A percentile compares a stretch with the other conserved stretches of the same genome.
Conservation (phyloP, 2,113 vertebrate genomes). For the Antechinus stuartii region DNA sequence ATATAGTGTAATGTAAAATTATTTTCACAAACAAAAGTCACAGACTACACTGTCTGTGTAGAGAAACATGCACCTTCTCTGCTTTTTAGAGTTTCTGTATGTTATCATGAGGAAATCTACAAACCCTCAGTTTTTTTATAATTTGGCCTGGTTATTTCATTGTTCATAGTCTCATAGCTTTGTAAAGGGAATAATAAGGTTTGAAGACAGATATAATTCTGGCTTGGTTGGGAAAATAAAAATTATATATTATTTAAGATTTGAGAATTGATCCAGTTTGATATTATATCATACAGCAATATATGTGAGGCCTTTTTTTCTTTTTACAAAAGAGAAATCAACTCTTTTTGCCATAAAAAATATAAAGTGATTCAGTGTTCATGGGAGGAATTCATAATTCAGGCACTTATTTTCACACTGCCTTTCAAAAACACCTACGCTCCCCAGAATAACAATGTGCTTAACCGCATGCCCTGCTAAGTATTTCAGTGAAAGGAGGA, state of each 20-base stretch:
- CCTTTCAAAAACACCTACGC: conserved; percentile 83
- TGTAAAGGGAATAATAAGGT: not conserved
- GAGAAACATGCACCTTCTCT: not conserved
- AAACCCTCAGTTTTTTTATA: conserved; percentile 32
- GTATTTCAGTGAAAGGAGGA: conserved; percentile 73
- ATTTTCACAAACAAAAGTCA: not conserved
- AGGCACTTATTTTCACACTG: conserved; percentile 80
- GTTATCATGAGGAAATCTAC: not conserved
- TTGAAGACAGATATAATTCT: not conserved
- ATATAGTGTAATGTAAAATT: not conserved
- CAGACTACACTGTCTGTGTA: not conserved
- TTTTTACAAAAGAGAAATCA: conserved; percentile 47
- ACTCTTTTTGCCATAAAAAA: conserved; percentile 70
- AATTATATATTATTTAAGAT: conserved; percentile 28
- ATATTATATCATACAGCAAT: not conserved
- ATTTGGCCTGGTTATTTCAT: not conserved
- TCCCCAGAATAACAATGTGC: conserved; percentile 73
- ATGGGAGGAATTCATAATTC: conserved; percentile 84
- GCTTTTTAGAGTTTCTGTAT: not conserved
- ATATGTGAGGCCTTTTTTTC: conserved; percentile 45
- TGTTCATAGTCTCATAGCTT: not conserved
- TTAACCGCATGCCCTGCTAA: conserved; percentile 62
- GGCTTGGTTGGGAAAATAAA: not conserved
- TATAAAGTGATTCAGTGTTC: conserved; percentile 81
- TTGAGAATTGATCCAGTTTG: conserved; percentile 8